Conservation (phyloP, 2,888 invertebrate genomes). For the Balanococcus diminutus region DNA sequence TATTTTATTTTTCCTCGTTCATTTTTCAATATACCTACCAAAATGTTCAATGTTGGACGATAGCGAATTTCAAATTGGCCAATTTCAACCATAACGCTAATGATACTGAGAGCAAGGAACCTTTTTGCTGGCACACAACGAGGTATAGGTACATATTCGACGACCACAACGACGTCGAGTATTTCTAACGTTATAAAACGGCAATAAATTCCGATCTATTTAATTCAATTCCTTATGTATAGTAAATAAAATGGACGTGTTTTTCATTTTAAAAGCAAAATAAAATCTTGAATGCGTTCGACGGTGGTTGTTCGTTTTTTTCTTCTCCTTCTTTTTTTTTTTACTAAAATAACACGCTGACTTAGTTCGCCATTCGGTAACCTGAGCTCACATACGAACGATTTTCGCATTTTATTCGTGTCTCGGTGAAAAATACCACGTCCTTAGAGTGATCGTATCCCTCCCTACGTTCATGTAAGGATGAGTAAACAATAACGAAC, state of each 20-base stretch:
- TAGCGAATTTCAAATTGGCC: no score
- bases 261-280: constrained; percentile 27
- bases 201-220: constrained; percentile 27
- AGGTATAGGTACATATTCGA: background rate
- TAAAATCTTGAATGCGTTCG: constrained; percentile 5
- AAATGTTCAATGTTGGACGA: no score
- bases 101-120: background rate
- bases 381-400: background rate
- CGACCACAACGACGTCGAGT: background rate
- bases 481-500: background rate
- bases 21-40: background rate
- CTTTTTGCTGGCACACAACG: no score
- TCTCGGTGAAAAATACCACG: background rate
- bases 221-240: constrained; percentile 20
- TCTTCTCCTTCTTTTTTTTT: background rate
- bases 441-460: background rate
- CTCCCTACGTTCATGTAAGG: no score
- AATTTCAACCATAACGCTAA: background rate
- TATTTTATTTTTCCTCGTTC: background rate
- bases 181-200: background rate
- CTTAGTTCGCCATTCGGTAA: background rate
- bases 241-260: constrained; percentile 10
- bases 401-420: background rate
- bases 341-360: background rate
- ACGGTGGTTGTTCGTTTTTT: background rate